A percentile compares a stretch with the other conserved stretches of the same genome.
Evolutionary conservation across 2,797 vertebrate species (phyloP).

Genomic region (Falco biarmicus): DNA sequence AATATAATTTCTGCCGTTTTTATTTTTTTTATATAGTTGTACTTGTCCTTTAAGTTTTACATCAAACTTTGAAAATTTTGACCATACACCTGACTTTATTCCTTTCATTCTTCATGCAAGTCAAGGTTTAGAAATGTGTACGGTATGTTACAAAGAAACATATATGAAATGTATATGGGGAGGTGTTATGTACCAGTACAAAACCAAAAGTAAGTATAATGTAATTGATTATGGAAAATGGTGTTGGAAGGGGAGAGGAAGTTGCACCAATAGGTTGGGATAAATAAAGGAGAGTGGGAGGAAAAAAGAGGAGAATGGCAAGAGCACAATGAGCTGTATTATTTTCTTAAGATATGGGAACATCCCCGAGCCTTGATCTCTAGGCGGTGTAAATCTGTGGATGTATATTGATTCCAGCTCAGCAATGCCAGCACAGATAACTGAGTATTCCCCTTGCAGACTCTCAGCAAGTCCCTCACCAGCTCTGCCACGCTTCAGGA

Average conservation of each 20-base stretch:
- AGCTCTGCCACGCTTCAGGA: neutral
- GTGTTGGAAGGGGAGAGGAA: neutral
- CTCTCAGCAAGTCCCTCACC: neutral
- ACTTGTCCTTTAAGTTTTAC: neutral
- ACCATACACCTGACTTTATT: neutral
- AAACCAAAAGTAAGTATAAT: neutral
- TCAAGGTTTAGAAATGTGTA: neutral
- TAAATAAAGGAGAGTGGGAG: neutral
- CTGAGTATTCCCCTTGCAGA: neutral
- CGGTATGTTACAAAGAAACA: neutral
- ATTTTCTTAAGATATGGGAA: neutral
- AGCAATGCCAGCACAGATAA: neutral
- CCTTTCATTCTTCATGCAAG: neutral
- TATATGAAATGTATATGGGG: neutral
- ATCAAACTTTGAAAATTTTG: neutral
- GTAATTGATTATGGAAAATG: neutral
- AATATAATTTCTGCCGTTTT: neutral
- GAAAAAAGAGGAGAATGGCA: neutral
- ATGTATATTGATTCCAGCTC: neutral
- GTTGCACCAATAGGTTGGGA: neutral
- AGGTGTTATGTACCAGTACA: neutral
- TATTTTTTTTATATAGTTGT: accelerated
- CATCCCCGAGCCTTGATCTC: neutral
- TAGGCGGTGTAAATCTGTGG: neutral
- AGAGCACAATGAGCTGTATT: neutral